Evolutionary conservation across 2,888 invertebrate species (phyloP).

Genomic region (Augochlorella aurata): DNA sequence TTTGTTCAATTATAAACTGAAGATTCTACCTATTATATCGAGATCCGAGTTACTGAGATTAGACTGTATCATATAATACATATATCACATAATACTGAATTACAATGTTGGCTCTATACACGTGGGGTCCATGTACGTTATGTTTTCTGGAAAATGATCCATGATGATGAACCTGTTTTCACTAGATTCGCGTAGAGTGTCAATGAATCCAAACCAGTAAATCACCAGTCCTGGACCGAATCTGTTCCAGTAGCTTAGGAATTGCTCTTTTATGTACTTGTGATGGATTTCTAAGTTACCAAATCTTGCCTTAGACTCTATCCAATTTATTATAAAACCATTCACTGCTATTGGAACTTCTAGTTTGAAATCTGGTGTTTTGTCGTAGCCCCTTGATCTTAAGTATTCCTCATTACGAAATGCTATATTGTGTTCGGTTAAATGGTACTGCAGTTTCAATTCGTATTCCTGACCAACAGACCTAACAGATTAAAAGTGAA

Average conservation of each 20-base stretch:
- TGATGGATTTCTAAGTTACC: conserved; percentile 92
- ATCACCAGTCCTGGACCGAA: conserved; percentile 97
- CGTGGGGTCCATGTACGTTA: conserved; percentile 80
- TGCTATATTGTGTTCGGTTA: conserved; percentile 84
- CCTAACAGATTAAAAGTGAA: conserved; percentile 80
- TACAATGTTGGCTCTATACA: conserved; percentile 49
- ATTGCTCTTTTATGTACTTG: conserved; percentile 91
- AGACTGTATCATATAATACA: conserved; percentile 1
- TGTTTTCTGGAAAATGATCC: conserved; percentile 86
- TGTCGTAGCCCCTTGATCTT: conserved; percentile 93
- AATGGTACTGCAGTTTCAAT: conserved; percentile 86
- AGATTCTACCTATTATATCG: neutral
- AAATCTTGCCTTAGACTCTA: conserved; percentile 98
- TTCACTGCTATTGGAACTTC: conserved; percentile 94
- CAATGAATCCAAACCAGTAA: conserved; percentile 96
- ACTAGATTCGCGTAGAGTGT: conserved; percentile 83
- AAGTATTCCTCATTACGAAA: conserved; percentile 91
- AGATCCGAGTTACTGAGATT: neutral
- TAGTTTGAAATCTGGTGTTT: conserved; percentile 96
- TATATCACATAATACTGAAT: conserved; percentile 34
- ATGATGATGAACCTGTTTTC: conserved; percentile 84
- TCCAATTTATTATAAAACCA: conserved; percentile 95
- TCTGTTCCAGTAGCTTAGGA: conserved; percentile 95
- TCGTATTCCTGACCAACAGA: conserved; percentile 94
- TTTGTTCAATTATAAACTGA: neutral